A percentile compares a stretch with the other conserved stretches of the same genome.
phyloP scores from a whole-genome alignment of 1,140 invertebrate species.

The Scylla paramamosain region DNA sequence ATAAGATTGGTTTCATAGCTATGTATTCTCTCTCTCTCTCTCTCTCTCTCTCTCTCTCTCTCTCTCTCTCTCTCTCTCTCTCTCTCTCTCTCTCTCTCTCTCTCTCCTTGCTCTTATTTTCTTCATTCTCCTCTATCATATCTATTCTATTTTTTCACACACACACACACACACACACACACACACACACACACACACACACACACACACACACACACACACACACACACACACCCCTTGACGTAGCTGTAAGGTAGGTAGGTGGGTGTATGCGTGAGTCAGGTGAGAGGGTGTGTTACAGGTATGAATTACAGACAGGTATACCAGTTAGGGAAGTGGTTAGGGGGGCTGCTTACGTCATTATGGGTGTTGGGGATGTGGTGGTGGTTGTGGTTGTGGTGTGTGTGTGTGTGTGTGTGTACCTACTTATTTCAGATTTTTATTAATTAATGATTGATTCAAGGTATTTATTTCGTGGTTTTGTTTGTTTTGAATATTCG shows the following conservation, averaged over 20 bases:
- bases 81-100: background rate
- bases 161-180: too few species aligned
- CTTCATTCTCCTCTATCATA: background rate
- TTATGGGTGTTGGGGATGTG: background rate
- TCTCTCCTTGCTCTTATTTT: background rate
- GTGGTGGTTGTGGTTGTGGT: background rate
- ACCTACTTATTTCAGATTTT: background rate
- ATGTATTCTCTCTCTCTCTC: too few species aligned
- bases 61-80: too few species aligned
- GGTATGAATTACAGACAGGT: background rate
- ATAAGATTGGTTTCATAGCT: too few species aligned
- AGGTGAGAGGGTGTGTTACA: background rate
- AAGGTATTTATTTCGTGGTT: too few species aligned
- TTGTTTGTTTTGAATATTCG: too few species aligned
- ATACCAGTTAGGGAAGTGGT: background rate
- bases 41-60: too few species aligned
- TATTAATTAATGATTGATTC: background rate
- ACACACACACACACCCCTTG: background rate
- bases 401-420: conserved; percentile 22
- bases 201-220: conserved; percentile 29
- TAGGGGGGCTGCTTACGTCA: background rate
- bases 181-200: too few species aligned
- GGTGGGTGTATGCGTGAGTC: background rate
- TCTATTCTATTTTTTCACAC: too few species aligned
- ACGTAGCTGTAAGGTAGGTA: background rate